Percentiles rank a stretch among this genome's conserved stretches.
These are phyloP conservation scores for Papilio aristodemus DNA, from an alignment of 1,140 invertebrate genomes.

Conservation along the genomic window DNA sequence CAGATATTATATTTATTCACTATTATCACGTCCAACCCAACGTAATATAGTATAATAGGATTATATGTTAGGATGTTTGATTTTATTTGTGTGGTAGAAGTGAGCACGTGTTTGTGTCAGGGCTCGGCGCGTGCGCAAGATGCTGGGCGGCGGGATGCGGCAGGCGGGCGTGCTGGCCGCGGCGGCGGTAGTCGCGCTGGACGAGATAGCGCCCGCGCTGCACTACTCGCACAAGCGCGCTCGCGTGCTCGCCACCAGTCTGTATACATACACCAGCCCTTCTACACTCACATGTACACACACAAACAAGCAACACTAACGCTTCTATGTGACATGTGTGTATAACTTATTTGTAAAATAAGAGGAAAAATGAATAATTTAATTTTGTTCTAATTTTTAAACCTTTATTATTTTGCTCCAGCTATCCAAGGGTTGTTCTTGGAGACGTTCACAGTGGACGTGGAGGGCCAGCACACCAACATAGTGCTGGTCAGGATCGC, in stretches of 20 bases:
- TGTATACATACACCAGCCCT: neutral
- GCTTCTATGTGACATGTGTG: no score
- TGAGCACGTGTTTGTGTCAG: conserved; percentile 66
- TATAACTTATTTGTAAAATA: no score
- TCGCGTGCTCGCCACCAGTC: conserved; percentile 85
- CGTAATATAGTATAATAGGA: no score
- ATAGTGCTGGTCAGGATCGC: conserved; percentile 82
- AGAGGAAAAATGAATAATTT: no score
- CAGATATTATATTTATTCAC: no score
- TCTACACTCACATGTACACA: neutral
- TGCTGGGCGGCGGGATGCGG: conserved; percentile 94
- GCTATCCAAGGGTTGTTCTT: conserved; percentile 82
- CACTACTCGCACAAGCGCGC: conserved; percentile 88
- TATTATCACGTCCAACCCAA: no score
- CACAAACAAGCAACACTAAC: neutral
- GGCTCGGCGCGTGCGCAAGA: conserved; percentile 89
- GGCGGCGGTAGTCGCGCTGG: conserved; percentile 90
- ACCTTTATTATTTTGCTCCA: conserved; percentile 50
- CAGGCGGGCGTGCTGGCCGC: conserved; percentile 94
- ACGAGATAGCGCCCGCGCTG: conserved; percentile 87
- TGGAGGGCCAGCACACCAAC: conserved; percentile 87
- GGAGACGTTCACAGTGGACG: conserved; percentile 83
- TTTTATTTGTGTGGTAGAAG: neutral
- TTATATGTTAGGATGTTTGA: no score
- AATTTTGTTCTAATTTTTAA: no score